Percentiles rank a stretch among this genome's conserved stretches.
Conservation (phyloP, 2,113 vertebrate genomes). For the Mixornis gularis region DNA sequence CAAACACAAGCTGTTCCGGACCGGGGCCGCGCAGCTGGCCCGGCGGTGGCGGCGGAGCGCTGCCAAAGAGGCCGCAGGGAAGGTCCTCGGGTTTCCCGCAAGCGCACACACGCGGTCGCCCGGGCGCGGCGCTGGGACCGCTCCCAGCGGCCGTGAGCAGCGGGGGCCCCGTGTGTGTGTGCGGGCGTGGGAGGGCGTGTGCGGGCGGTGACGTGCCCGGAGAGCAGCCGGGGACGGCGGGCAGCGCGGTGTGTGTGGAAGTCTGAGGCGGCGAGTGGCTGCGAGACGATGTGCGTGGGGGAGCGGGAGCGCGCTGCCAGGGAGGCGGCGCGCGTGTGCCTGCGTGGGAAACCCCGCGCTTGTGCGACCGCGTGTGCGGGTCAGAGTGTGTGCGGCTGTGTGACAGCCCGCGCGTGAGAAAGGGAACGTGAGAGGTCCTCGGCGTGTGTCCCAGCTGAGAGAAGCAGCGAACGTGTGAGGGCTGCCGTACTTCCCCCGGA, state of each 20-base stretch:
- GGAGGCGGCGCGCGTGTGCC: neutral
- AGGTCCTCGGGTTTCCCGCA: constrained; percentile 15
- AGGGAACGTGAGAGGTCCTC: neutral
- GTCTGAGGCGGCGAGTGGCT: neutral
- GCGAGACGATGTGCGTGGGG: neutral
- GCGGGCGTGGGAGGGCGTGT: neutral
- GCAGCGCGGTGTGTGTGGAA: neutral
- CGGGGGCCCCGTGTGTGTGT: neutral
- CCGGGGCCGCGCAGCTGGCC: constrained; percentile 12
- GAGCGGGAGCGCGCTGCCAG: neutral
- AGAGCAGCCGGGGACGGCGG: neutral
- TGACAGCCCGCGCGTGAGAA: neutral
- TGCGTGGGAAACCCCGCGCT: neutral
- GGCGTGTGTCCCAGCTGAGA: neutral
- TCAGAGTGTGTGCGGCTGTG: neutral
- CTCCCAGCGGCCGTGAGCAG: neutral
- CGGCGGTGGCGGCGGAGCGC: constrained; percentile 1
- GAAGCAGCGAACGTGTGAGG: neutral
- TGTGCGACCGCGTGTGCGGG: neutral
- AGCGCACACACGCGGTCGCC: neutral
- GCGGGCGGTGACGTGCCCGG: neutral
- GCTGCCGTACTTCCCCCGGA: neutral
- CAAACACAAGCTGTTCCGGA: constrained; percentile 25
- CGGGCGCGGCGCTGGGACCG: neutral
- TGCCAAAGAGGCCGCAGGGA: constrained; percentile 8